Evolutionary conservation across 2,888 invertebrate species (phyloP).

Genomic region (Agriopis leucophaearia): DNA sequence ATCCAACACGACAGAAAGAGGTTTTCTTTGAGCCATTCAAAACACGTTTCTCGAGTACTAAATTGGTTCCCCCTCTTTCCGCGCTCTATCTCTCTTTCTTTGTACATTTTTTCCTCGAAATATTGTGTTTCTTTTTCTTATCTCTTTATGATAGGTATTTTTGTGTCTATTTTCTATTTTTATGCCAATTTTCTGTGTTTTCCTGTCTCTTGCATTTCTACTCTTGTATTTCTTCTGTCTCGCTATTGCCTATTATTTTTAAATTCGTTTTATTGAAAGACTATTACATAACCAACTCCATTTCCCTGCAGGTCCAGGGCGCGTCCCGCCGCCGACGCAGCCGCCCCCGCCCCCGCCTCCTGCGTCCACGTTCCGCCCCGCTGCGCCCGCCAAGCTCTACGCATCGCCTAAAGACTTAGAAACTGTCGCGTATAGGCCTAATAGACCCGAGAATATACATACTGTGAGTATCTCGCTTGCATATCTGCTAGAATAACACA

Average conservation of each 20-base stretch:
- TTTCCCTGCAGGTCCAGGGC: slow-evolving; percentile 60
- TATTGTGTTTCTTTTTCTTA: no score
- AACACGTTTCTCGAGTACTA: no score
- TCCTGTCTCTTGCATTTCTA: background rate
- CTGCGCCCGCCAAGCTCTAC: slow-evolving; percentile 90
- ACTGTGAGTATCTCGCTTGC: slow-evolving; percentile 37
- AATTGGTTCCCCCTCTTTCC: no score
- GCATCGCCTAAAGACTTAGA: slow-evolving; percentile 95
- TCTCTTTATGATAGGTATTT: no score
- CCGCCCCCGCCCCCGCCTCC: slow-evolving; percentile 92
- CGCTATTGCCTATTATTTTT: background rate
- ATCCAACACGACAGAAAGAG: no score
- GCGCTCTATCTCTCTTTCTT: no score
- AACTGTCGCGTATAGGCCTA: slow-evolving; percentile 68
- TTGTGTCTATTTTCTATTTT: background rate
- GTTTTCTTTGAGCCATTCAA: no score
- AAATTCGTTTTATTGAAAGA: background rate
- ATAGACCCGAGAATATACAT: slow-evolving; percentile 38
- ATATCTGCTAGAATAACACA: background rate
- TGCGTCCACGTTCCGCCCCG: slow-evolving; percentile 96
- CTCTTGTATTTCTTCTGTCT: background rate
- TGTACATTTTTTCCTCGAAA: no score
- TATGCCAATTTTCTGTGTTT: background rate
- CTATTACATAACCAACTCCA: background rate
- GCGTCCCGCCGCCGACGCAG: slow-evolving; percentile 92